These are phyloP conservation scores for Branchinecta lynchi DNA, from an alignment of 1,140 invertebrate species.

Conservation along the genomic window DNA sequence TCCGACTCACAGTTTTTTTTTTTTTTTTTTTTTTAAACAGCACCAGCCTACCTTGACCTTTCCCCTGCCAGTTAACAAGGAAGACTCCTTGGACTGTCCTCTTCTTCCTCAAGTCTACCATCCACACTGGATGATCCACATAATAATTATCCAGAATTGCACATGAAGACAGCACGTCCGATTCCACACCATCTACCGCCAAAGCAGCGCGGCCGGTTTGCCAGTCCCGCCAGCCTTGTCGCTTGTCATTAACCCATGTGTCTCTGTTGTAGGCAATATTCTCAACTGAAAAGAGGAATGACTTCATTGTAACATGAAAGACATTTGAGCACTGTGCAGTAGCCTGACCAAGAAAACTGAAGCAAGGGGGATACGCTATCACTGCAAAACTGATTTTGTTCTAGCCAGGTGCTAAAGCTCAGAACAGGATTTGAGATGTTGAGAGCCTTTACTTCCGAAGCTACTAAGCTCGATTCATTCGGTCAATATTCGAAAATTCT, in stretches of 20 bases:
- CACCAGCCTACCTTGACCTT: conserved; percentile 32
- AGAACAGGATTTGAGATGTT: no score
- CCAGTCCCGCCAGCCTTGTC: conserved; percentile 35
- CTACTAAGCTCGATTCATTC: no score
- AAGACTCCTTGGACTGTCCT: conserved; percentile 34
- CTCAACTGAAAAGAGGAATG: conserved; percentile 32
- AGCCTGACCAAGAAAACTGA: no score
- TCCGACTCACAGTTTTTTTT: no score
- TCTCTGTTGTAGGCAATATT: conserved; percentile 38
- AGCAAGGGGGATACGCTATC: no score
- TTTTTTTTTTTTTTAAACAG: neutral
- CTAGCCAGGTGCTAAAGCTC: no score
- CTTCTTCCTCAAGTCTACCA: conserved; percentile 38
- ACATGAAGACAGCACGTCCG: conserved; percentile 33
- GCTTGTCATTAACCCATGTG: conserved; percentile 41
- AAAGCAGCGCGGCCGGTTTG: conserved; percentile 31
- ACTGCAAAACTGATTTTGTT: no score
- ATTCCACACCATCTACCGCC: conserved; percentile 32
- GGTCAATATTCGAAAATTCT: no score
- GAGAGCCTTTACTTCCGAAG: no score
- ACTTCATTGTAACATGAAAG: no score
- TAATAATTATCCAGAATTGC: conserved; percentile 41
- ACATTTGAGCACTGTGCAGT: no score
- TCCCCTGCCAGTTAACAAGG: conserved; percentile 39
- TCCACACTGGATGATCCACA: conserved; percentile 40